These are phyloP conservation scores for Rhinoderma darwinii DNA, from an alignment of 2,113 vertebrate genomes.

Conservation along the genomic window DNA sequence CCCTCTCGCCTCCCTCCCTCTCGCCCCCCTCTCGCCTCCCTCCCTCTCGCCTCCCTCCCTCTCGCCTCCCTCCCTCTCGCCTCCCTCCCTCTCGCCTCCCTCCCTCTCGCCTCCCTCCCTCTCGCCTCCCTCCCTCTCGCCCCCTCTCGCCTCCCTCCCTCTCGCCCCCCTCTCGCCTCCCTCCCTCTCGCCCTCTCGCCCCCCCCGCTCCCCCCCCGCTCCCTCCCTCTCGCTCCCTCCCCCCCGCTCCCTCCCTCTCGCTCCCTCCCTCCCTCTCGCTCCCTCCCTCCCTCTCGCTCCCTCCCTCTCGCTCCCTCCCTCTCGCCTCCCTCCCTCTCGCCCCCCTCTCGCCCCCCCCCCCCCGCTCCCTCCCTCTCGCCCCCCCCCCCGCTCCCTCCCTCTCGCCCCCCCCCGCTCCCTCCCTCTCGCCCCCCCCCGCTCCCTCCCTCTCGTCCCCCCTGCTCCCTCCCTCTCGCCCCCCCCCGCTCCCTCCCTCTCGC, in stretches of 20 bases:
- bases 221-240: not conserved
- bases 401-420: not conserved
- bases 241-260: not conserved
- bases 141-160: not conserved
- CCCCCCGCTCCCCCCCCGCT: not conserved
- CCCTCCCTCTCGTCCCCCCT: not conserved
- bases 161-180: not conserved
- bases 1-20: not conserved
- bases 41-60: not conserved
- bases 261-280: not conserved
- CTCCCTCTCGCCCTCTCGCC: not conserved
- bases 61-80: not conserved
- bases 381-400: not conserved
- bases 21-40: not conserved
- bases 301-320: not conserved
- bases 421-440: not conserved
- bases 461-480: not conserved
- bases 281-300: not conserved
- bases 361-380: not conserved
- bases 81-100: not conserved
- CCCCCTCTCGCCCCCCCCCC: not conserved
- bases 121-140: not conserved
- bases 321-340: not conserved
- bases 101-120: not conserved
- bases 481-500: not conserved